These are phyloP conservation scores for Patiria pectinifera DNA, from an alignment of 53 echinoderm and acorn worm species.

Conservation along the genomic window DNA sequence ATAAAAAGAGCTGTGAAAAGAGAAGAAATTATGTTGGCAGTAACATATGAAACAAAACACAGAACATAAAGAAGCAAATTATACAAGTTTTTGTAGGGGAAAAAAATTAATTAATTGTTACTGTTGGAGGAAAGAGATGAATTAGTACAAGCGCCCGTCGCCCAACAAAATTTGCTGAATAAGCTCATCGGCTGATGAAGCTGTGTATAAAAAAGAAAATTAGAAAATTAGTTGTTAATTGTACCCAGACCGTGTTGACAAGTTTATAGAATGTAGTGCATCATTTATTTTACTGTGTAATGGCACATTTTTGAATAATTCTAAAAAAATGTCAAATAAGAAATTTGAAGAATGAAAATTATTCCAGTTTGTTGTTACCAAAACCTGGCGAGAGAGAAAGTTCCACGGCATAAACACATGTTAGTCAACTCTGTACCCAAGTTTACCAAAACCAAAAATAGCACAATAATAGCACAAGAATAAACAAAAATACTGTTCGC, in stretches of 20 bases:
- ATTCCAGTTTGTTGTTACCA: background rate
- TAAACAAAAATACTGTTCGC: background rate
- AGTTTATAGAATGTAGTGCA: background rate
- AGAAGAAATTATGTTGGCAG: background rate
- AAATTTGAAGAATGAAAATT: background rate
- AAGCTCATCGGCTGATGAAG: slow-evolving; percentile 3
- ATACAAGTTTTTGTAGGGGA: background rate
- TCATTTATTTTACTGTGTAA: background rate
- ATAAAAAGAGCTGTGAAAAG: slow-evolving; percentile 2
- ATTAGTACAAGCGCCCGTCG: slow-evolving; percentile 35
- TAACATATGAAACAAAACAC: background rate
- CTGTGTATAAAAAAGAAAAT: slow-evolving; percentile 27
- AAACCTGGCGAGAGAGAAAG: background rate
- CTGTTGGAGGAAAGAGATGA: slow-evolving; percentile 53
- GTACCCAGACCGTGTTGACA: slow-evolving; percentile 7
- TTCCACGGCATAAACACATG: background rate
- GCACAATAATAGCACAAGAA: background rate
- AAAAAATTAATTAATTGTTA: slow-evolving; percentile 42
- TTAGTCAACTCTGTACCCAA: background rate
- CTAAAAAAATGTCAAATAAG: background rate
- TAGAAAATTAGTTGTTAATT: slow-evolving; percentile 21
- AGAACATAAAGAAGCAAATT: slow-evolving; percentile 34
- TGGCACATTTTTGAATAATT: too few relatives aligned
- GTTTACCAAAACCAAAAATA: background rate
- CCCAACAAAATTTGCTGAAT: background rate